Percentiles rank a stretch among this genome's conserved stretches.
phyloP scores from a whole-genome alignment of 2,113 vertebrate species.

The Ictidomys tridecemlineatus region DNA sequence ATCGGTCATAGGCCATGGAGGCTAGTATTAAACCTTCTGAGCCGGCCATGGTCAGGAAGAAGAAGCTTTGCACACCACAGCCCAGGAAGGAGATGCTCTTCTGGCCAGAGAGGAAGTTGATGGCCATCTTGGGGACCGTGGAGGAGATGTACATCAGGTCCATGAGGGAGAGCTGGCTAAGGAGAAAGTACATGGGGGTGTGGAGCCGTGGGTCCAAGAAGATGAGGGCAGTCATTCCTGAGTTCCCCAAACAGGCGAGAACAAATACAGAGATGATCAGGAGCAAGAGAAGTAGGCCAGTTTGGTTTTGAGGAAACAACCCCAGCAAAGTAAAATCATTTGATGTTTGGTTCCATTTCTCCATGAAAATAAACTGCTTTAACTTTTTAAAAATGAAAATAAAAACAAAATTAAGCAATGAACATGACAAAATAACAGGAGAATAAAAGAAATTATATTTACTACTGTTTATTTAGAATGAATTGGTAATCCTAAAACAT shows the following conservation, averaged over 20 bases:
- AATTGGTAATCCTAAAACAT: neutral
- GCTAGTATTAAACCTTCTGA: conserved; percentile 67
- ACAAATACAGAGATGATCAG: neutral
- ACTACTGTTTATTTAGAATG: neutral
- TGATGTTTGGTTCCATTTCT: conserved; percentile 28
- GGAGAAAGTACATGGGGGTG: neutral
- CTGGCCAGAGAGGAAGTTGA: conserved; percentile 6
- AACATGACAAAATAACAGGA: no score
- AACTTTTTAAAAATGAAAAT: neutral
- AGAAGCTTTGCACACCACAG: conserved; percentile 43
- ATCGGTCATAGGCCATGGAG: conserved; percentile 63
- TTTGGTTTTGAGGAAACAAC: neutral
- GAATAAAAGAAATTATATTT: neutral
- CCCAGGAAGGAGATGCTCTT: conserved; percentile 40
- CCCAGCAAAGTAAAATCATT: conserved; percentile 57
- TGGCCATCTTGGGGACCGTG: neutral
- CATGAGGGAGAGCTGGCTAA: conserved; percentile 29
- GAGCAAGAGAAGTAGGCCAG: neutral
- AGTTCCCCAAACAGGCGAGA: neutral
- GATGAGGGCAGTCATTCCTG: neutral
- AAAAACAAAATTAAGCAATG: neutral
- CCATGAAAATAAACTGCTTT: neutral
- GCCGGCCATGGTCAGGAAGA: neutral
- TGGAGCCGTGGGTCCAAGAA: no score
- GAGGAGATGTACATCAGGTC: conserved; percentile 28